Evolutionary conservation across 2,113 vertebrate species (phyloP), one percentile per base, ranked within the genome.

Genomic region (Ceyx margarethae): DNA sequence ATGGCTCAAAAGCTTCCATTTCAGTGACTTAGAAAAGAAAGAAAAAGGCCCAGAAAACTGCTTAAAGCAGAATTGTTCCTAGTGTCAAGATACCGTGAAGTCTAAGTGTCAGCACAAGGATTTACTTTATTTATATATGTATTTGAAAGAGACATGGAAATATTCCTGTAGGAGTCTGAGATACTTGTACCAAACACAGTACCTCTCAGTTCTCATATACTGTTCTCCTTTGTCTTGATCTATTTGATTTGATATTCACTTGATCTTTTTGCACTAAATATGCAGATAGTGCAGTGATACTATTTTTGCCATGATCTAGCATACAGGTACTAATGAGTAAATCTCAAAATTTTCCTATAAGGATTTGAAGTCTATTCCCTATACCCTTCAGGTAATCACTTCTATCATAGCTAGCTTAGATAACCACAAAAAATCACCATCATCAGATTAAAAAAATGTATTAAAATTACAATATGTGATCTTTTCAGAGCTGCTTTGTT

Each of bases 181-280:
- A 64, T 54, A 50, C 19, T 37, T 65, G 37, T 31, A 51, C 31
- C 14, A 54, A 73, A 51, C 14, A 7, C 28, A 50, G 19, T 5
- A 4, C 19, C 18, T 81, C 6, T n/a, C 2, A 3, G 29, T n/a
- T 92, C 76, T 81, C 53, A 19, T 46, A 19, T 43, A 26, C 17
- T 53, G 18, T 54, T 81, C 45, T 73, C 31, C 46, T 81, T 93
- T 58, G 21, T 35, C 33, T 66, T 45, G 12, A 33, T 40, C 18
- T 81, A 18, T 84, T 84, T 78, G 25, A 76, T 54, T 91, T 28
- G 43, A 23, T 69, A 66, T 73, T 91, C 7, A 2, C 12, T 93
- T 73, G 46, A 56, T 62, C 21, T 77, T 87, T 88, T 81, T 43
- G 23, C 19, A 75, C 15, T 86, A 58, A 73, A 68, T 76, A 76